Evolutionary conservation across 2,888 invertebrate species (phyloP), one percentile per base, ranked within the genome.

Genomic region (Coremacera marginata): DNA sequence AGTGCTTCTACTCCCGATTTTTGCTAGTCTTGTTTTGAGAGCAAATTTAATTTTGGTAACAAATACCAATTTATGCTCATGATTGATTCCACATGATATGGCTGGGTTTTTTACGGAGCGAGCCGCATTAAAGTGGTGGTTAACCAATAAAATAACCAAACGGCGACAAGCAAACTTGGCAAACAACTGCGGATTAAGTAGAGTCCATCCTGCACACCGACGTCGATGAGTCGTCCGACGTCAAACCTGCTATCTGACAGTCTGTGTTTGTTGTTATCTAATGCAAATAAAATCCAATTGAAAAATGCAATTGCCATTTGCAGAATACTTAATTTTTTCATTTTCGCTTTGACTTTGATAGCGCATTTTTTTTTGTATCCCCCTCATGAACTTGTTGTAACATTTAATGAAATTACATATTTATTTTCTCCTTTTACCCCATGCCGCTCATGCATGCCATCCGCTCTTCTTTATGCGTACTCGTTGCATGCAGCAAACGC

Each of bases 1-100:
- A 14, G 34, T 27, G 55, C 60, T 7, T 8, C 44, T 16, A 8
- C 14, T 11, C 44, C 14, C 3, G 44, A 11, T 14, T 1, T 37
- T 5, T 3, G 7, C 8, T 51, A 19, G n/a, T 37, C 67, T 51
- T 51, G 25, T 27, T n/a, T 51, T 51, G 27, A 51, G 27, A 25
- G 72, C 52, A 49, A 44, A 55, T 70, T 75, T 75, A 60, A 70
- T 57, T 62, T 75, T 49, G 70, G 49, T 49, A 60, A 37, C 37
- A 70, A 75, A 68, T 55, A 57, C n/a, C 67, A 75, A 67, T 70
- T 76, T 70, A 34, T 34, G 60, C 77, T 77, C 70, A 77, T 77
- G 49, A 77, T 77, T 77, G 72, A 76, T 76, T 76, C 65, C 52
- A 57, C 37, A 67, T 55, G 16, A 25, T 74, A 27, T 49, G 27